Conservation (phyloP, 2,113 vertebrate genomes). For the Silurus meridionalis region DNA sequence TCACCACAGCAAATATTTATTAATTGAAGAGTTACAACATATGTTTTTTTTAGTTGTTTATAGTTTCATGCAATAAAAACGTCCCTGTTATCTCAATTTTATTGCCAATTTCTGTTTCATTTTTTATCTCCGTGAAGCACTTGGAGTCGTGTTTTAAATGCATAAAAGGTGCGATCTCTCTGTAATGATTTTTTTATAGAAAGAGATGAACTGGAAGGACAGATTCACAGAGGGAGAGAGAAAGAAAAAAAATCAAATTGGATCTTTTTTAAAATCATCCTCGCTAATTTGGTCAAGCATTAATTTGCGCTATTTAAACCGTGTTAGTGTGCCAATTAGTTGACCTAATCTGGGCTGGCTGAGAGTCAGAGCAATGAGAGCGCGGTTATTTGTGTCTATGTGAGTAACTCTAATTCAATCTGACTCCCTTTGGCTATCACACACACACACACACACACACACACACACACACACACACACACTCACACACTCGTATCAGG, state of each 20-base stretch:
- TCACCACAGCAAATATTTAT: not conserved
- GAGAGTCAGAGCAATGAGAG: constrained; percentile 36
- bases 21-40: not conserved
- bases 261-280: constrained; percentile 36
- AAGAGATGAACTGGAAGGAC: not conserved
- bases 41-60: not conserved
- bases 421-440: constrained; percentile 24
- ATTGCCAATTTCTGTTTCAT: not conserved
- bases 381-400: constrained; percentile 56
- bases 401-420: constrained; percentile 48
- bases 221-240: constrained; percentile 16
- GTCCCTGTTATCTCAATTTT: not conserved
- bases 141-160: too few relatives aligned
- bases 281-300: constrained; percentile 53
- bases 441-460: constrained; percentile 8
- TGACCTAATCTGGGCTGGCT: constrained; percentile 53
- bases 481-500: not conserved
- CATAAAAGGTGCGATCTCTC: not conserved
- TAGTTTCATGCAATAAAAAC: not conserved
- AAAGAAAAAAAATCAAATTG: constrained; percentile 35
- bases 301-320: constrained; percentile 58
- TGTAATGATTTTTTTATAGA: not conserved
- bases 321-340: constrained; percentile 53
- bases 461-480: constrained; percentile 6
- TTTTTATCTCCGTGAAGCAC: too few relatives aligned